Conservation (phyloP, 2,113 vertebrate genomes). For the Rhombomys opimus region DNA sequence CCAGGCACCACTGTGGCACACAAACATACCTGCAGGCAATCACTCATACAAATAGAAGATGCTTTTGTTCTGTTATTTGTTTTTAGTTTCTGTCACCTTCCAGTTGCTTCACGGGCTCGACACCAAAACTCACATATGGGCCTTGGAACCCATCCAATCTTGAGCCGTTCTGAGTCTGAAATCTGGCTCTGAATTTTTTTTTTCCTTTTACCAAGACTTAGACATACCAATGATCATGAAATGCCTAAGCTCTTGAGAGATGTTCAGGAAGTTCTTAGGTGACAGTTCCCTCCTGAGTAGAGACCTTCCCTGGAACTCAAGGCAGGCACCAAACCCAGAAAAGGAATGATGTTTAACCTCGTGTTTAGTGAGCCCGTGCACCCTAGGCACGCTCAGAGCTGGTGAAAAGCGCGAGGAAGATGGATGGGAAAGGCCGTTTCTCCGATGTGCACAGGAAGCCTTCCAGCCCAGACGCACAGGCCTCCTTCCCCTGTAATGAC, state of each 20-base stretch:
- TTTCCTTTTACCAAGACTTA: neutral
- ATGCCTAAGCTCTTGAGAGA: neutral
- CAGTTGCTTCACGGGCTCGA: neutral
- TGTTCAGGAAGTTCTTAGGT: neutral
- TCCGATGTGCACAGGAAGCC: neutral
- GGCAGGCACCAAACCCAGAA: neutral
- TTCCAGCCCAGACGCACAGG: neutral
- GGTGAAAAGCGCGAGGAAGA: neutral
- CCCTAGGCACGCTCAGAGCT: neutral
- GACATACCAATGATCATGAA: accelerated
- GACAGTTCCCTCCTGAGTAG: too few species aligned
- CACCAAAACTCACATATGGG: neutral
- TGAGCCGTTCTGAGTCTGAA: neutral
- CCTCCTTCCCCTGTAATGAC: too few species aligned
- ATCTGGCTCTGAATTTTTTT: neutral
- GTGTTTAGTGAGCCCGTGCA: neutral
- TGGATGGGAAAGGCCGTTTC: neutral
- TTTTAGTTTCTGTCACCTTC: neutral
- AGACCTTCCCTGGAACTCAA: neutral
- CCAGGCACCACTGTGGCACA: neutral
- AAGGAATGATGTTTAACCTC: neutral
- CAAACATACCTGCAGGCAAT: neutral
- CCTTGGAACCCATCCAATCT: neutral
- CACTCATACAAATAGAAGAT: neutral
- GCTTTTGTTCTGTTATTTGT: neutral